Conservation (phyloP, 1,140 invertebrate species). For the Scaptomyza pallida region DNA sequence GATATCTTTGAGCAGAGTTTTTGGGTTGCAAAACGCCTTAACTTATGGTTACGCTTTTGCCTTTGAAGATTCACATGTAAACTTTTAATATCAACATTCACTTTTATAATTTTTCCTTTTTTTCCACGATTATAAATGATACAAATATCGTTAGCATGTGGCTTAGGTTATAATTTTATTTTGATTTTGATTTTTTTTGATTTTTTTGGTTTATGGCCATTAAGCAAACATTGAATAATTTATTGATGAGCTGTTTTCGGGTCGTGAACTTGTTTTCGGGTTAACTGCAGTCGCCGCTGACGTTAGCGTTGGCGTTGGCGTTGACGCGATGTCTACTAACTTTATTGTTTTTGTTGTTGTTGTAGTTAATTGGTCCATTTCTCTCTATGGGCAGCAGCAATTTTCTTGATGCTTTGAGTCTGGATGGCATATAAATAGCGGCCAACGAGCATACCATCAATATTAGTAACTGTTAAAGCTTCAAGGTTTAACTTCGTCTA, state of each 20-base stretch:
- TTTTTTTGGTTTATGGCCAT: constrained; percentile 1
- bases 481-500: constrained; percentile 43
- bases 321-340: not conserved
- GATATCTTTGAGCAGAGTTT: too few species aligned
- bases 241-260: constrained; percentile 1
- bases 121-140: not conserved
- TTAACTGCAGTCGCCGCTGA: constrained; percentile 9
- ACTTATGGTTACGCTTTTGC: too few species aligned
- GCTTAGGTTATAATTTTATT: too few species aligned
- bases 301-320: constrained; percentile 5
- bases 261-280: constrained; percentile 39
- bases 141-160: constrained; percentile 8
- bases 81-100: too few species aligned
- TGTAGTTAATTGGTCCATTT: constrained; percentile 26
- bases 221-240: constrained; percentile 11
- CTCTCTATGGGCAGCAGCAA: constrained; percentile 30
- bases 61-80: too few species aligned
- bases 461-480: constrained; percentile 46
- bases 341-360: constrained; percentile 4
- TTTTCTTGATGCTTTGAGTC: constrained; percentile 9
- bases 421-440: constrained; percentile 42
- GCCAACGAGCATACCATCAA: constrained; percentile 17
- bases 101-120: too few species aligned
- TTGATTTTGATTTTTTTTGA: too few species aligned
- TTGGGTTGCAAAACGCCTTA: too few species aligned